Base-by-base conservation (phyloP, 2,888 invertebrate genomes). In the Syrista parreyssii region DNA sequence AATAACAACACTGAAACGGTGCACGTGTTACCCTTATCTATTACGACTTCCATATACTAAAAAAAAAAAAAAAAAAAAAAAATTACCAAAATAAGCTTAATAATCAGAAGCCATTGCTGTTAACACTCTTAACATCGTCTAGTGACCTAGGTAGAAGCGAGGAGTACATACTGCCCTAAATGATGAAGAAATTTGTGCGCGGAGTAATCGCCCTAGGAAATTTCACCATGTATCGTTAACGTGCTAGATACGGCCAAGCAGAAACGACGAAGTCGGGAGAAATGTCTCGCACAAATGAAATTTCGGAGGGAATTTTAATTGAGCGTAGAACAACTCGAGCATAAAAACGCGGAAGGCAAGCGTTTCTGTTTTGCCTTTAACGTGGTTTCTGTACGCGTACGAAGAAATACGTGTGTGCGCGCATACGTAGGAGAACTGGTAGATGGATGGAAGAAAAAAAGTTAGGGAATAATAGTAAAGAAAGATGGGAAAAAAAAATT, bases 281-380 rank as follows among this genome's bases (percentile, higher is more conserved):
- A 81, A 79, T 82, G 79, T 81, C 79, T 74, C 15, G 15, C 15
- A 69, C 81, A 78, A 84, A 86, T 84, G 84, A 86, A 87, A 88
- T 88, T 89, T 88, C 82, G 80, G 83, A 76, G 84, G 84, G 86
- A 88, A 88, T 90, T 89, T 88, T 88, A 87, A 86, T 87, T 85
- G 86, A 87, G 82, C 82, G 82, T 78, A 83, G 81, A 85, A 85
- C 84, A 83, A 85, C 79, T 81, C 84, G 82, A 81, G 82, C 80
- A 80, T 81, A 82, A 82, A 81, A 82, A 83, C 77, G 78, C 80
- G 78, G 79, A 81, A 80, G 30, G 31, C 30, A 4, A 32, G 30
- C 35, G 76, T 81, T 76, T 77, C 71, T 78, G 78, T 80, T 82
- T 79, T 82, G 73, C 71, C 74, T 74, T 80, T 81, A 80, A 80